Conservation (phyloP, 2,113 vertebrate genomes). For the Phalacrocorax aristotelis region DNA sequence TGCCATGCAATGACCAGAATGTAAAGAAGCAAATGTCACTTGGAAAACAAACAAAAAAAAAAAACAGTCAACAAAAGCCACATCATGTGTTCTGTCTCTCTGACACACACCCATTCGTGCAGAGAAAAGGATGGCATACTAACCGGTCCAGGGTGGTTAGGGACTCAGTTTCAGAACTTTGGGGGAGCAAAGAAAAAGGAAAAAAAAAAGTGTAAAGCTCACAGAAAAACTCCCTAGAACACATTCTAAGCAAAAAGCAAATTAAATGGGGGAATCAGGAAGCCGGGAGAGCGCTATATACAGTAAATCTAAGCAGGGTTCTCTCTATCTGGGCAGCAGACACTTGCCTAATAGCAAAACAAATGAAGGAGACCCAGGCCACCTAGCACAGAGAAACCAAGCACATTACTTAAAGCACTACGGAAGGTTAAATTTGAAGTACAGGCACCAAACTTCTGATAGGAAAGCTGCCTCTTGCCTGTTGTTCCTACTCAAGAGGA, state of each 20-base stretch:
- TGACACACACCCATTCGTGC: conserved; percentile 82
- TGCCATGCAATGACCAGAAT: conserved; percentile 75
- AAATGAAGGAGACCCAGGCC: conserved; percentile 23
- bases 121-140: conserved; percentile 93
- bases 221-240: conserved; percentile 79
- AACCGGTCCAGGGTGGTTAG: conserved; percentile 99
- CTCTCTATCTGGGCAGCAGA: background rate
- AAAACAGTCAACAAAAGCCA: conserved; percentile 67
- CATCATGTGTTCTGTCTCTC: conserved; percentile 62
- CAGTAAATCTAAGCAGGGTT: conserved; percentile 27
- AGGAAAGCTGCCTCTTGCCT: background rate
- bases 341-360: background rate
- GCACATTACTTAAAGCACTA: conserved; percentile 36
- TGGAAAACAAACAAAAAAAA: conserved; percentile 40
- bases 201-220: conserved; percentile 75
- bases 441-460: background rate
- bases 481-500: background rate
- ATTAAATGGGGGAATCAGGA: conserved; percentile 47
- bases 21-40: conserved; percentile 70
- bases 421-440: background rate
- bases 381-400: conserved; percentile 65
- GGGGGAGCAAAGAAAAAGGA: conserved; percentile 90
- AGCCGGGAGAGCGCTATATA: background rate
- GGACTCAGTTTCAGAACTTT: conserved; percentile 99
- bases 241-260: conserved; percentile 74